Base-by-base conservation (phyloP, 2,113 vertebrate genomes). In the Entelurus aequoreus region DNA sequence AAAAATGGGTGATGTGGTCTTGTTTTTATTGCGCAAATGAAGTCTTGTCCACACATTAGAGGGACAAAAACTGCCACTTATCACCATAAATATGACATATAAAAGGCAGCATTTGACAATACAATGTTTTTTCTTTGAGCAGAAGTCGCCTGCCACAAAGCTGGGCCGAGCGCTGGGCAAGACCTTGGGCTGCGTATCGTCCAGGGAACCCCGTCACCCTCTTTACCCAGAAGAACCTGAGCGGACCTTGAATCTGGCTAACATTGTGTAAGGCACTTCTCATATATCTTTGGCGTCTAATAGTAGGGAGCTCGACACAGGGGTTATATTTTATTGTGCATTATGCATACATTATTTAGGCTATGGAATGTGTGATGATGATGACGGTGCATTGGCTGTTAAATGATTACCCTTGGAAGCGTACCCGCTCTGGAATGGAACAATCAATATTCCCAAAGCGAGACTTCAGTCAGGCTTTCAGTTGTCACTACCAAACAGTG, bases 71-170 rank as follows among this genome's bases (percentile, higher is more conserved):
- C 48, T 48, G 14, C 16, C n/a, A n/a, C 7, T 49, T 8, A 49
- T 49, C n/a, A 4, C 8, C n/a, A n/a, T 51, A 21, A 15, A 46
- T 7, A 15, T 7, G n/a, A 52, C 16, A 36, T 37, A n/a, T 8
- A 19, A 40, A 15, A 2, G 51, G 5, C 19, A 53, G 8, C n/a
- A 5, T 6, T 8, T 61, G 8, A 53, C 38, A 14, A 37, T 6
- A 62, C 13, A 5, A 42, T 65, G 10, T 40, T 52, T 74, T 56
- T 42, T 75, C 19, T 77, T 50, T 63, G 15, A 60, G 15, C 86
- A 98, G 96, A 98, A 98, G 82, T 99, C 96, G 0, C 90, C 94
- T 1, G 95, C 93, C 2, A 93, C 95, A 76, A 98, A 98, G 89
- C 84, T 99, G 56, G 93, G 94, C 78, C 94, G 93, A 56, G 96